Base-by-base conservation (phyloP, 1,140 invertebrate species). In the Nasonia giraulti region DNA sequence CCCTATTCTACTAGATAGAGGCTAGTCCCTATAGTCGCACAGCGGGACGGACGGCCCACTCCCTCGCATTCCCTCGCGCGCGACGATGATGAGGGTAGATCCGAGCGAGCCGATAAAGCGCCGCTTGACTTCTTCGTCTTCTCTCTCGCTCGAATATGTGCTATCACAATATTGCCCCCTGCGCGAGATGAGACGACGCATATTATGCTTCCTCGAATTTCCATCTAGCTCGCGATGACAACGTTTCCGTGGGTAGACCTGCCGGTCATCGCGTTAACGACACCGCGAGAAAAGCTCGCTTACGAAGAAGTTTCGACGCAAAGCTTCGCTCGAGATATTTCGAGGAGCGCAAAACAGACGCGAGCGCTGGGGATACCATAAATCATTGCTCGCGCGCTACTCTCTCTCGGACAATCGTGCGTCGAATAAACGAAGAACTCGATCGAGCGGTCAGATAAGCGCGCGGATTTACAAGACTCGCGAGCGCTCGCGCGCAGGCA, bases 101-200 rank as follows among this genome's bases (percentile, higher is more conserved):
- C 10, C 47, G 14, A 55, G n/a, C 47, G 62, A 10, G 11, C 17
- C 27, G 80, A 82, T 62, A 62, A 62, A 62, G 20, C 27, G 11
- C 20, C 69, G 89, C 85, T 90, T 90, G 91, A 92, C 88, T 86
- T 83, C 82, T 86, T 62, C 17, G 17, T n/a, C 17, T 62, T 17
- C 17, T 62, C 55, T 37, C 33, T 37, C 33, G 2, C 33, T 37
- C 6, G 55, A 20, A 17, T 20, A 62, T 17, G 17, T n/a, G 91
- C 92, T 92, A 92, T 89, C 88, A 85, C 78, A 80, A 86, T 84
- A 87, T 89, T 85, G 86, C 74, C 74, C 68, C 79, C n/a, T 44
- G 17, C 14, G 55, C 55, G 55, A 62, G 55, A 62, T 62, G 55
- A 62, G 55, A 62, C 55, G 55, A 62, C 55, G 84, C 87, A 81